Percentiles rank a stretch among this genome's conserved stretches.
Evolutionary conservation across 2,113 vertebrate genomes (phyloP).

Genomic region (Gymnocephalus cernua): DNA sequence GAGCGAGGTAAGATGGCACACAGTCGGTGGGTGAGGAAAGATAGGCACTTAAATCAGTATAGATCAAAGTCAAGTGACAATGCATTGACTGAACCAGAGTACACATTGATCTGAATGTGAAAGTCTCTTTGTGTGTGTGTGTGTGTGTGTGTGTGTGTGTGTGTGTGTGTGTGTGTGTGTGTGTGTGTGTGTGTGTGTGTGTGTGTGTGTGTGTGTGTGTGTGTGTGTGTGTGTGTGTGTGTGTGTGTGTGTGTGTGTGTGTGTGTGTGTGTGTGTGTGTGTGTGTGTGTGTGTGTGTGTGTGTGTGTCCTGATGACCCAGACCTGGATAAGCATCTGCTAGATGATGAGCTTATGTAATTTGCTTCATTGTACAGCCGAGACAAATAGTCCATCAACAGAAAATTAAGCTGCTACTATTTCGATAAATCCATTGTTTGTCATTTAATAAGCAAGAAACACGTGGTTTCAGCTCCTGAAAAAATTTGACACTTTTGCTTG

Average conservation of each 20-base stretch:
- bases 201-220: too few species aligned
- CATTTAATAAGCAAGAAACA: background rate
- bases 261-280: background rate
- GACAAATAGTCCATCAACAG: background rate
- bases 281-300: conserved; percentile 1
- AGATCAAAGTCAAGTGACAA: conserved; percentile 50
- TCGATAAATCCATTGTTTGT: background rate
- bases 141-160: conserved; percentile 6
- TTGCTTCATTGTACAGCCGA: background rate
- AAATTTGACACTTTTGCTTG: background rate
- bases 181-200: background rate
- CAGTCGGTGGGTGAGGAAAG: background rate
- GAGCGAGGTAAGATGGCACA: conserved; percentile 6
- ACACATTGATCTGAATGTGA: conserved; percentile 33
- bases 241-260: too few species aligned
- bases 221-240: background rate
- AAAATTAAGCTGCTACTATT: background rate
- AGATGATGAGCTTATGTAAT: background rate
- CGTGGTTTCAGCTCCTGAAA: background rate
- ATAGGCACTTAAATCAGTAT: background rate
- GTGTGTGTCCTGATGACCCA: conserved; percentile 10
- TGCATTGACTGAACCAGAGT: conserved; percentile 2
- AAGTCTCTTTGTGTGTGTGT: background rate
- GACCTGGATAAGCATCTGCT: conserved; percentile 7
- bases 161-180: conserved; percentile 11